phyloP scores from a whole-genome alignment of 1,140 invertebrate genomes.

The Drosophila triauraria region DNA sequence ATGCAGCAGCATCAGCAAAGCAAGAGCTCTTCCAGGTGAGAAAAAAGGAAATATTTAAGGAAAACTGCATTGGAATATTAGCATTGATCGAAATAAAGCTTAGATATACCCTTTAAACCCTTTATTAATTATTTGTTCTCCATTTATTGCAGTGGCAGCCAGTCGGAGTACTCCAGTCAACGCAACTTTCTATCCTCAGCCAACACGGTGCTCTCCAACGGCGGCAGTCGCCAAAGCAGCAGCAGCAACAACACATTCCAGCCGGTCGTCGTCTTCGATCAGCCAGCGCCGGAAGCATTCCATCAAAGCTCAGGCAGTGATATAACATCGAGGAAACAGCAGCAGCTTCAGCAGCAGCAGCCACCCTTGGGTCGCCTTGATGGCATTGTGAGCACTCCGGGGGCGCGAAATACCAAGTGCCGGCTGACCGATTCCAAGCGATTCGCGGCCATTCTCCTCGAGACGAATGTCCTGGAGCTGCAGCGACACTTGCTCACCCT shows the following conservation, averaged over 20 bases:
- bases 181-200: slow-evolving; percentile 82
- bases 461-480: slow-evolving; percentile 92
- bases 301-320: slow-evolving; percentile 84
- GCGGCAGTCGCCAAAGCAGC: slow-evolving; percentile 64
- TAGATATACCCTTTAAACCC: no score
- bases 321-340: slow-evolving; percentile 51
- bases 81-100: neutral
- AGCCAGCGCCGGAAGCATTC: slow-evolving; percentile 74
- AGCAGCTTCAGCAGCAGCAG: slow-evolving; percentile 49
- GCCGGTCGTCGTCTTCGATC: slow-evolving; percentile 77
- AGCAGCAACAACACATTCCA: slow-evolving; percentile 77
- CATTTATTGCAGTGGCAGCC: slow-evolving; percentile 57
- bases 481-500: slow-evolving; percentile 93
- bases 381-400: slow-evolving; percentile 86
- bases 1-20: slow-evolving; percentile 61
- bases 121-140: neutral
- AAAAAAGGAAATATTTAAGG: neutral
- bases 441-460: slow-evolving; percentile 92
- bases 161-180: slow-evolving; percentile 82
- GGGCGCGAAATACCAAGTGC: slow-evolving; percentile 86
- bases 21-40: slow-evolving; percentile 80
- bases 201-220: slow-evolving; percentile 80
- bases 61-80: neutral
- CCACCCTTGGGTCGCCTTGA: slow-evolving; percentile 86
- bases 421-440: slow-evolving; percentile 88